Conservation (phyloP, 2,113 vertebrate species). For the Rallus limicola region DNA sequence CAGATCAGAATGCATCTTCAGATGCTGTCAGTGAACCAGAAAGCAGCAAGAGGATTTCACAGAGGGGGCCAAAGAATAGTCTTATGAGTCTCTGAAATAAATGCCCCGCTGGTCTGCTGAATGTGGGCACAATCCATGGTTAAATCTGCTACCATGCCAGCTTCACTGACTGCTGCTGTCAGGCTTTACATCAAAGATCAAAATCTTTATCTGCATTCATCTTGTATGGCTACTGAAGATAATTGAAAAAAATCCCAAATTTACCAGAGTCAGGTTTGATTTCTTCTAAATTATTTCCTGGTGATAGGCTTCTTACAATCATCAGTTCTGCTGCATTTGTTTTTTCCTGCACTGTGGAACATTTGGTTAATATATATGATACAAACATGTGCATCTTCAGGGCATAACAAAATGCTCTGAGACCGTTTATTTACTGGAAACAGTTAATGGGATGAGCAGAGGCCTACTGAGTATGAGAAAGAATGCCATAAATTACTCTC, state of each 20-base stretch:
- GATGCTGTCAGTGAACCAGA: neutral
- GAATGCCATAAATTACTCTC: neutral
- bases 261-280: neutral
- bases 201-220: neutral
- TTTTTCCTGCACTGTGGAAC: neutral
- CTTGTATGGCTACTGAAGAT: neutral
- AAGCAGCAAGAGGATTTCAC: conserved; percentile 2
- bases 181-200: neutral
- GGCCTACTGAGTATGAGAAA: neutral
- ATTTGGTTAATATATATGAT: neutral
- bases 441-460: neutral
- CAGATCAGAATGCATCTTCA: neutral
- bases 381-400: neutral
- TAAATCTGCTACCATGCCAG: neutral
- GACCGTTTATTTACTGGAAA: conserved; percentile 15
- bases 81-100: neutral
- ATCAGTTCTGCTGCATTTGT: neutral
- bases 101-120: neutral
- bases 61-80: neutral
- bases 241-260: neutral
- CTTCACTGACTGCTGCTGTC: neutral
- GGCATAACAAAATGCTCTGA: conserved; percentile 24
- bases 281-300: neutral
- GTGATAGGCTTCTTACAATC: neutral
- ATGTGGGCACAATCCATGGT: neutral